Conservation (phyloP, 2,888 invertebrate species). For the Aphidius colemani region DNA sequence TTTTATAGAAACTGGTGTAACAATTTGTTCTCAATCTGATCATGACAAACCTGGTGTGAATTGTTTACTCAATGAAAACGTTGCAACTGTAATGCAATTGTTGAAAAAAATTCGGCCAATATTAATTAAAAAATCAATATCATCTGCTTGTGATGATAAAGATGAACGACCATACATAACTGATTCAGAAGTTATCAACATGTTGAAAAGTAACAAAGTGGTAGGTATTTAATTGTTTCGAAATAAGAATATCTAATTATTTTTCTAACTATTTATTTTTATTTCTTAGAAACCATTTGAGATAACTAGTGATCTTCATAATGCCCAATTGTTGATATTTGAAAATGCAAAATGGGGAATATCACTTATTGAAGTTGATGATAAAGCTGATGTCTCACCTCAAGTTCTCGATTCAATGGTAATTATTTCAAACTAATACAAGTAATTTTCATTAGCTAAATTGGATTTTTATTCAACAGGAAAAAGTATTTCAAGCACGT, state of each 20-base stretch:
- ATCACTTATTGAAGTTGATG: constrained; percentile 63
- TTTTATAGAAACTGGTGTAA: constrained; percentile 62
- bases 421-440: constrained; percentile 36
- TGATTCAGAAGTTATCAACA: constrained; percentile 68
- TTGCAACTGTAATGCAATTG: constrained; percentile 68
- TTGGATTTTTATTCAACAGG: constrained; percentile 47
- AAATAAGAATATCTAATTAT: background rate
- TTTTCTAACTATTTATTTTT: too few species aligned
- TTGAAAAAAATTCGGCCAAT: constrained; percentile 70
- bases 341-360: constrained; percentile 78
- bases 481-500: constrained; percentile 64
- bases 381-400: constrained; percentile 47
- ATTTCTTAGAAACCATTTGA: constrained; percentile 56
- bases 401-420: constrained; percentile 58
- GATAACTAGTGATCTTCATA: constrained; percentile 66
- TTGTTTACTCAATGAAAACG: constrained; percentile 69
- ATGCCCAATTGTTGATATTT: constrained; percentile 71
- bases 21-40: constrained; percentile 64
- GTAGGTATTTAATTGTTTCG: constrained; percentile 43
- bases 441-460: background rate
- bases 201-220: constrained; percentile 61
- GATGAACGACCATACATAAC: constrained; percentile 66
- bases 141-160: constrained; percentile 64
- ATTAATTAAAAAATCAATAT: constrained; percentile 66
- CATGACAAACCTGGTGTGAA: constrained; percentile 66